Conservation (phyloP, 2,888 invertebrate genomes). For the Ptychoptera albimana region DNA sequence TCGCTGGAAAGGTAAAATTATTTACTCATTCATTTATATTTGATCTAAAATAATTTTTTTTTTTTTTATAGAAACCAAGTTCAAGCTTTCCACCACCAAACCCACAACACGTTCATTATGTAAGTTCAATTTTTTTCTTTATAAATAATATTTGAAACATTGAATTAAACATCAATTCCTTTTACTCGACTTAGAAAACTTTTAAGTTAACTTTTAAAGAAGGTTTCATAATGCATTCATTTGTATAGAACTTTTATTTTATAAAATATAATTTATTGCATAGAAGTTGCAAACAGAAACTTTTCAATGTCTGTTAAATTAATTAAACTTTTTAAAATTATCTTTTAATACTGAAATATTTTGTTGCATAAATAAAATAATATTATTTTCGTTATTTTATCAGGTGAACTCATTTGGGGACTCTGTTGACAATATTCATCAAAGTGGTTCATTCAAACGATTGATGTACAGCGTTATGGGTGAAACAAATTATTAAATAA, state of each 20-base stretch:
- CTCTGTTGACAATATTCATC: slow-evolving; percentile 70
- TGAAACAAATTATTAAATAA: slow-evolving; percentile 44
- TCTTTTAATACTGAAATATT: background rate
- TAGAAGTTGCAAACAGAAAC: no score
- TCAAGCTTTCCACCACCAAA: slow-evolving; percentile 26
- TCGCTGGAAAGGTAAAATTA: slow-evolving; percentile 37
- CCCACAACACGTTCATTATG: slow-evolving; percentile 9
- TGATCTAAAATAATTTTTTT: background rate
- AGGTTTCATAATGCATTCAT: no score
- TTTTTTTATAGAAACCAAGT: slow-evolving; percentile 14
- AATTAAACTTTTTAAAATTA: no score
- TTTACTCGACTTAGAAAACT: background rate
- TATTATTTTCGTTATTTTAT: background rate
- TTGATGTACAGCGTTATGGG: slow-evolving; percentile 83
- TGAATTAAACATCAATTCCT: background rate
- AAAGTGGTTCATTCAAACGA: slow-evolving; percentile 83
- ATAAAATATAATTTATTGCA: no score
- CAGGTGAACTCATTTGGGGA: slow-evolving; percentile 44
- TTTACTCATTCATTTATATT: background rate
- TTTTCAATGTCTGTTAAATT: no score
- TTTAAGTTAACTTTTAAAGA: no score
- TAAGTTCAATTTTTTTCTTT: slow-evolving; percentile 1
- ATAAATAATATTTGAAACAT: background rate
- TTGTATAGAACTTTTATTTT: no score
- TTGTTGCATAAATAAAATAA: background rate